These are phyloP conservation scores for Alligator sinensis DNA, from an alignment of 2,113 vertebrate species.

Conservation along the genomic window DNA sequence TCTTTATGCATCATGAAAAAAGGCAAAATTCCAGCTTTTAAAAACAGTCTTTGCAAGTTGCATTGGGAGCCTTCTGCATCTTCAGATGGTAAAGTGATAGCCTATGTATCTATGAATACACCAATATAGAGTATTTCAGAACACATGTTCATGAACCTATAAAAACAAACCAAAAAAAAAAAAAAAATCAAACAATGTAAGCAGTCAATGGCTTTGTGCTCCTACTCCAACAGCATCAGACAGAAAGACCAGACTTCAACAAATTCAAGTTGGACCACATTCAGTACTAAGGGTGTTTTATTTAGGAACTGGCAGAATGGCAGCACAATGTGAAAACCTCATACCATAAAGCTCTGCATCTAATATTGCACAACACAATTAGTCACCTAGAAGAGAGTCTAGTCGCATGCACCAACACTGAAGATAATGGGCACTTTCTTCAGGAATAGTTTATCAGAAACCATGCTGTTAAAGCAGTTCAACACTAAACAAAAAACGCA, in stretches of 20 bases:
- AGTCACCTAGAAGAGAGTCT: not conserved
- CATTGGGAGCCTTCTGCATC: not conserved
- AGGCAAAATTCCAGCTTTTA: slow-evolving; percentile 14
- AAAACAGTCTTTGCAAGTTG: slow-evolving; percentile 8
- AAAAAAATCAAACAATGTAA: not conserved
- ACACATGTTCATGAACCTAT: not conserved
- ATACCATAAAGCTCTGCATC: not conserved
- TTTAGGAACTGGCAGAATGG: not conserved
- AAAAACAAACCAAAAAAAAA: not conserved
- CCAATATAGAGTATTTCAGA: not conserved
- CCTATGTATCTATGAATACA: not conserved
- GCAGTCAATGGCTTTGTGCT: not conserved
- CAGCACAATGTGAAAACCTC: not conserved
- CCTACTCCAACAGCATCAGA: not conserved
- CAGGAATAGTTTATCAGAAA: not conserved
- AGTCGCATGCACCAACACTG: not conserved
- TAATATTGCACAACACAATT: not conserved
- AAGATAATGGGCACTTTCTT: not conserved
- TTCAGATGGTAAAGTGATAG: not conserved
- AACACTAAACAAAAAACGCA: not conserved
- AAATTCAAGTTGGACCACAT: not conserved
- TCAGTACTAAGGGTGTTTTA: not conserved
- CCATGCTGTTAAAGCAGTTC: not conserved
- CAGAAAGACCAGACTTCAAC: not conserved
- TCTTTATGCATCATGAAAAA: slow-evolving; percentile 14